Percentiles rank a stretch among this genome's conserved stretches.
phyloP scores from a whole-genome alignment of 2,888 invertebrate species.

The Marronus borbonicus region DNA sequence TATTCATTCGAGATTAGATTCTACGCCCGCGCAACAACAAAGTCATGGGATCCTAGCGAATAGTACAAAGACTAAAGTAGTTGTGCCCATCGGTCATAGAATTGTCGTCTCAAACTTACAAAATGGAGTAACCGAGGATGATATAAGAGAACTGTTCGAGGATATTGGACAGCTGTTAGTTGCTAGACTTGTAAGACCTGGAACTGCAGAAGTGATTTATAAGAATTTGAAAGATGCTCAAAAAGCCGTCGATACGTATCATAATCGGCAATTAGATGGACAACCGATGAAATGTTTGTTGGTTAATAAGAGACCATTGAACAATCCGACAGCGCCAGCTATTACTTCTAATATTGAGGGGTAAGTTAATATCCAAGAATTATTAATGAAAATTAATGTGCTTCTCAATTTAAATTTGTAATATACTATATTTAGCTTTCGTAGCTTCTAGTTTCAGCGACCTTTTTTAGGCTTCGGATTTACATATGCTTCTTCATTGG shows the following conservation, averaged over 20 bases:
- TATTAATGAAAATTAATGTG: background rate
- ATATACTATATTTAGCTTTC: no score
- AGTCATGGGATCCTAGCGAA: conserved; percentile 64
- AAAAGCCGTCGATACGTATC: conserved; percentile 93
- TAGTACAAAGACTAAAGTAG: conserved; percentile 70
- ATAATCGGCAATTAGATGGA: conserved; percentile 93
- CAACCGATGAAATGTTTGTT: conserved; percentile 94
- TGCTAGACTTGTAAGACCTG: conserved; percentile 88
- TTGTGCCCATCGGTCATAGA: conserved; percentile 79
- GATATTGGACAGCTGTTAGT: conserved; percentile 91
- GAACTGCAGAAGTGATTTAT: conserved; percentile 94
- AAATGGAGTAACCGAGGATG: conserved; percentile 88
- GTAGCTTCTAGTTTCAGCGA: no score
- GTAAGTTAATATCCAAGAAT: conserved; percentile 56
- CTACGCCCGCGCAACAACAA: conserved; percentile 62
- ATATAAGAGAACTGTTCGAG: conserved; percentile 94
- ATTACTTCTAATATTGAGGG: conserved; percentile 61
- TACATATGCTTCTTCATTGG: no score
- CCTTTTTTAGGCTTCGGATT: no score
- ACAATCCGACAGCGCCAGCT: conserved; percentile 74
- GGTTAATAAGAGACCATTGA: conserved; percentile 82
- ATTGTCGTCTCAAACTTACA: conserved; percentile 94
- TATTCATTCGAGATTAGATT: conserved; percentile 71
- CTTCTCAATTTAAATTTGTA: no score
- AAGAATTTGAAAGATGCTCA: conserved; percentile 89